Conservation (phyloP, 2,113 vertebrate genomes). For the Halichoeres trimaculatus region DNA sequence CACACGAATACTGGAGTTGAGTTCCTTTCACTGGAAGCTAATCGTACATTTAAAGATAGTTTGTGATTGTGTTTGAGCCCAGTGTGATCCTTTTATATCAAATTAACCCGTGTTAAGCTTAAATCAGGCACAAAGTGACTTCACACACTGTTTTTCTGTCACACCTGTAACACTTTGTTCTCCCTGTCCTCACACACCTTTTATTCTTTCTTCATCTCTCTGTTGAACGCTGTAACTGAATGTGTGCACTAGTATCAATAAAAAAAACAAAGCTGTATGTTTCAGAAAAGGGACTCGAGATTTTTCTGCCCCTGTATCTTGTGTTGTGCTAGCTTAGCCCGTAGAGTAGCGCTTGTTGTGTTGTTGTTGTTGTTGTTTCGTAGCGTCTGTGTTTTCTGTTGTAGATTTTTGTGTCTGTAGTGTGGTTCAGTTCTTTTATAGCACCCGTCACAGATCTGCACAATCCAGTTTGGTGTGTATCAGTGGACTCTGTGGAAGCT, state of each 20-base stretch:
- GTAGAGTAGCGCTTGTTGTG: slow-evolving; percentile 53
- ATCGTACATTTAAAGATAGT: slow-evolving; percentile 42
- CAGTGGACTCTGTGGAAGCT: slow-evolving; percentile 75
- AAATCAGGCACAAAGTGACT: slow-evolving; percentile 4
- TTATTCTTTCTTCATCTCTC: slow-evolving; percentile 68
- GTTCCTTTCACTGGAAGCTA: slow-evolving; percentile 48
- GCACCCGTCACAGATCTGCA: slow-evolving; percentile 64
- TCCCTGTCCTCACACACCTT: slow-evolving; percentile 61
- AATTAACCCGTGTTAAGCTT: no score
- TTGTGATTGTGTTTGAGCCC: slow-evolving; percentile 49
- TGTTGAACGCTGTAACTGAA: slow-evolving; percentile 85
- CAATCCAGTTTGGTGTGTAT: slow-evolving; percentile 68
- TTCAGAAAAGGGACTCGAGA: slow-evolving; percentile 84
- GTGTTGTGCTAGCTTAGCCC: slow-evolving; percentile 56
- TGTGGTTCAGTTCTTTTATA: slow-evolving; percentile 61
- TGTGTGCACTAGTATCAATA: slow-evolving; percentile 93
- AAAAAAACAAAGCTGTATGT: slow-evolving; percentile 84
- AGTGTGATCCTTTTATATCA: no score
- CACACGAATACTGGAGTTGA: slow-evolving; percentile 48
- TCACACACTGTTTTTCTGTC: slow-evolving; percentile 52
- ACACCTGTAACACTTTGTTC: slow-evolving; percentile 56
- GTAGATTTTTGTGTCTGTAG: slow-evolving; percentile 21
- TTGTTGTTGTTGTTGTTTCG: slow-evolving; percentile 13
- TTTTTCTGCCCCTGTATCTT: slow-evolving; percentile 78
- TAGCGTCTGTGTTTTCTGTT: slow-evolving; percentile 19